Evolutionary conservation across 2,797 vertebrate species (phyloP).

Genomic region (Ceryle rudis): DNA sequence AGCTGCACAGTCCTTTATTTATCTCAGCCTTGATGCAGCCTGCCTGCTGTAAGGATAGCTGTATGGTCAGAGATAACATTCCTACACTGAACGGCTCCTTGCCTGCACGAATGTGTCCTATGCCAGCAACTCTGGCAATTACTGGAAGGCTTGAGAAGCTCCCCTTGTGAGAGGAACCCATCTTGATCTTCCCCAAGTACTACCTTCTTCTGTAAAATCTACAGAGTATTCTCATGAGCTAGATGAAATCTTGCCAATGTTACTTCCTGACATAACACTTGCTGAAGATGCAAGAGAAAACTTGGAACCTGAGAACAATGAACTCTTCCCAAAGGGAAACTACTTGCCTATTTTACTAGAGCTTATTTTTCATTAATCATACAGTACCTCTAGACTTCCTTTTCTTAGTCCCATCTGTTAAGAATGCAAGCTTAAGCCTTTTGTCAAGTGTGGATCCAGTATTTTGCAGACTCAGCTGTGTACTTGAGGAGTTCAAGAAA

Average conservation of each 20-base stretch:
- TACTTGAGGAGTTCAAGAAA: background rate
- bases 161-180: background rate
- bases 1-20: constrained; percentile 29
- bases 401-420: background rate
- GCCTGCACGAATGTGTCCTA: background rate
- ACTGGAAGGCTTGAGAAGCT: background rate
- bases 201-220: background rate
- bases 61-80: background rate
- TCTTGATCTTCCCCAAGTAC: background rate
- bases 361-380: background rate
- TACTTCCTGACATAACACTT: background rate
- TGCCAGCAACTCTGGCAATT: background rate
- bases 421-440: background rate
- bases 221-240: background rate
- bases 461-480: background rate
- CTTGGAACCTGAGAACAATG: background rate
- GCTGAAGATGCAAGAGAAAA: background rate
- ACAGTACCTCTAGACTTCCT: background rate
- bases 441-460: background rate
- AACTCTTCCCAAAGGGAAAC: background rate
- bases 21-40: background rate
- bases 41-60: background rate
- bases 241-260: background rate
- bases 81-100: background rate
- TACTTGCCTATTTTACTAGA: background rate